A percentile compares a stretch with the other conserved stretches of the same genome.
Conservation (phyloP, 2,113 vertebrate genomes). For the Oxyruncus cristatus region DNA sequence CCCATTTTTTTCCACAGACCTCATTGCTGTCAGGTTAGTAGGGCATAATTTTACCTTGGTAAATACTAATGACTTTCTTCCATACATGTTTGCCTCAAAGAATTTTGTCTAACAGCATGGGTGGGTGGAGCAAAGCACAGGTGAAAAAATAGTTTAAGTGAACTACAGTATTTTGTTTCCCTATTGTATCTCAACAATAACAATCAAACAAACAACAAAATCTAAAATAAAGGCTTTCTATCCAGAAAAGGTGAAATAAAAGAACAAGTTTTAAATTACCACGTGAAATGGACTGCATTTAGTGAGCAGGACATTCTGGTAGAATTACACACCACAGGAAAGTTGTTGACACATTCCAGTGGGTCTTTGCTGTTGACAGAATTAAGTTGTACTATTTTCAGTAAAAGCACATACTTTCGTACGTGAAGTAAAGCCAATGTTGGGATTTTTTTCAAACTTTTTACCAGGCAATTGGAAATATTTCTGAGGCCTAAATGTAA, state of each 20-base stretch:
- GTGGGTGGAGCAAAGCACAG: neutral
- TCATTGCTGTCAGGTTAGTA: neutral
- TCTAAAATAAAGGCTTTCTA: neutral
- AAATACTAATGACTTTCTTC: neutral
- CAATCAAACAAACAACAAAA: neutral
- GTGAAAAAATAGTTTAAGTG: neutral
- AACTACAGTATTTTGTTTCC: neutral
- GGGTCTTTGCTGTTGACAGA: neutral
- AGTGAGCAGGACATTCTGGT: neutral
- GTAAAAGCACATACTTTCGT: neutral
- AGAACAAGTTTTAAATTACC: neutral
- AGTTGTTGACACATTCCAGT: neutral
- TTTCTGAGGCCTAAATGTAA: neutral
- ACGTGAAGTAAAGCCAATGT: neutral
- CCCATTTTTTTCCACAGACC: neutral
- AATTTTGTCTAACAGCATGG: neutral
- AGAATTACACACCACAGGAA: neutral
- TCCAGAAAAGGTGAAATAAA: neutral
- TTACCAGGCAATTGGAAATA: neutral
- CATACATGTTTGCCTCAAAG: neutral
- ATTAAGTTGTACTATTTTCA: neutral
- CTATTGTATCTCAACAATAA: neutral
- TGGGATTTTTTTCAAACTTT: rapidly evolving
- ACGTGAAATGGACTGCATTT: neutral
- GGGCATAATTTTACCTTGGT: neutral